These are phyloP conservation scores for Andrena minutula DNA, from an alignment of 2,888 invertebrate species.

Conservation along the genomic window DNA sequence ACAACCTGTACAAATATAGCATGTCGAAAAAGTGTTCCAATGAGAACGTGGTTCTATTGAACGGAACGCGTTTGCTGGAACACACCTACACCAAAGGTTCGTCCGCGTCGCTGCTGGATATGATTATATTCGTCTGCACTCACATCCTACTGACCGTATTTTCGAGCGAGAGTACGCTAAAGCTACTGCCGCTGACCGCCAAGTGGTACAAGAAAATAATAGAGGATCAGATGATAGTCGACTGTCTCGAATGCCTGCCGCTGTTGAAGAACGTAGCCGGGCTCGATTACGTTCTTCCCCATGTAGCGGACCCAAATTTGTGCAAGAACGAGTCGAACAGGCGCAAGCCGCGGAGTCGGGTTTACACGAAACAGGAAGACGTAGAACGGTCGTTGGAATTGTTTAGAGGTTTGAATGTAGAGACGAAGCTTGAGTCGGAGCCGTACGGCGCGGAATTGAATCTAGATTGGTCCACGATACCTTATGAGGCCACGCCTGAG, in stretches of 20 bases:
- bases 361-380: slow-evolving; percentile 92
- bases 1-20: slow-evolving; percentile 90
- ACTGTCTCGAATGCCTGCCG: slow-evolving; percentile 80
- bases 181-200: slow-evolving; percentile 87
- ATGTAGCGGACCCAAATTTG: slow-evolving; percentile 88
- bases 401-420: slow-evolving; percentile 85
- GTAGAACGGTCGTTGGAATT: slow-evolving; percentile 88
- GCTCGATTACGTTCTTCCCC: slow-evolving; percentile 84
- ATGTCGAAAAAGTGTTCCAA: slow-evolving; percentile 85
- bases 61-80: slow-evolving; percentile 81
- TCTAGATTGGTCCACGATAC: slow-evolving; percentile 91
- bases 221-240: slow-evolving; percentile 70
- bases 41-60: slow-evolving; percentile 82
- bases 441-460: slow-evolving; percentile 84
- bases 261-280: slow-evolving; percentile 65
- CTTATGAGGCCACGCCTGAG: slow-evolving; percentile 91
- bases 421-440: slow-evolving; percentile 79
- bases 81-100: slow-evolving; percentile 95
- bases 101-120: slow-evolving; percentile 92
- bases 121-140: slow-evolving; percentile 91
- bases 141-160: slow-evolving; percentile 87
- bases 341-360: slow-evolving; percentile 90
- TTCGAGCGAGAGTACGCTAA: slow-evolving; percentile 66
- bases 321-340: slow-evolving; percentile 93
- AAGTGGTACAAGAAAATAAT: slow-evolving; percentile 88